Evolutionary conservation across 2,113 vertebrate species (phyloP).

Genomic region (Erythrocebus patas): DNA sequence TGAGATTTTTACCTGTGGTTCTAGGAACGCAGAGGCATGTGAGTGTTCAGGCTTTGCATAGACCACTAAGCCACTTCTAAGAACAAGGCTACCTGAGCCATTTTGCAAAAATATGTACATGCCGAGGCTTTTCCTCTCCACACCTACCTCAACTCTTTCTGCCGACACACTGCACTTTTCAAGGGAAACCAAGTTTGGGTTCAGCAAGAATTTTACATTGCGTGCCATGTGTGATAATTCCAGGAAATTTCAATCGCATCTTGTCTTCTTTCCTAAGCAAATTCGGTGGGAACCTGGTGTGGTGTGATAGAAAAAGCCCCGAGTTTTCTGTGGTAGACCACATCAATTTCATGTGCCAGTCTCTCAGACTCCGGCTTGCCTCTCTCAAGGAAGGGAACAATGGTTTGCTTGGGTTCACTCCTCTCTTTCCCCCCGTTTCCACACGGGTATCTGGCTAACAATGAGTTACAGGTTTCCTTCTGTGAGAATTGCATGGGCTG

Average conservation of each 20-base stretch:
- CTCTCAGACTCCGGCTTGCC: conserved; percentile 51
- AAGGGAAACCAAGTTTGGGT: neutral
- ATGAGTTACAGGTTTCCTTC: conserved; percentile 82
- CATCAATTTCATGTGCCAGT: conserved; percentile 72
- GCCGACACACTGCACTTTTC: no score
- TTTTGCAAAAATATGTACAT: neutral
- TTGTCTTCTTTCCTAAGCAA: conserved; percentile 50
- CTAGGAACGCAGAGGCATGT: conserved; percentile 69
- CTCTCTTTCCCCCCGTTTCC: conserved; percentile 66
- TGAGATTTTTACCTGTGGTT: conserved; percentile 73
- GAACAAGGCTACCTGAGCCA: conserved; percentile 53
- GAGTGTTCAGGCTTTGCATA: conserved; percentile 33
- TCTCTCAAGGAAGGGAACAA: conserved; percentile 61
- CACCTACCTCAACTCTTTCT: neutral
- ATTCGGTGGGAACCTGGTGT: conserved; percentile 63
- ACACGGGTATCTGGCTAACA: conserved; percentile 55
- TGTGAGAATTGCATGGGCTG: conserved; percentile 79
- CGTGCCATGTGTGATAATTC: neutral
- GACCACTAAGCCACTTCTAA: conserved; percentile 81
- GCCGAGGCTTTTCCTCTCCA: neutral
- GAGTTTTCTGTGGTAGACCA: conserved; percentile 84
- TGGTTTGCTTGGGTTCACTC: conserved; percentile 36
- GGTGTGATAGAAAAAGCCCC: conserved; percentile 72
- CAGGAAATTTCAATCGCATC: neutral
- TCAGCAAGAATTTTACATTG: neutral